Percentiles rank a stretch among this genome's conserved stretches.
phyloP scores from a whole-genome alignment of 2,113 vertebrate species.

The Numida meleagris region DNA sequence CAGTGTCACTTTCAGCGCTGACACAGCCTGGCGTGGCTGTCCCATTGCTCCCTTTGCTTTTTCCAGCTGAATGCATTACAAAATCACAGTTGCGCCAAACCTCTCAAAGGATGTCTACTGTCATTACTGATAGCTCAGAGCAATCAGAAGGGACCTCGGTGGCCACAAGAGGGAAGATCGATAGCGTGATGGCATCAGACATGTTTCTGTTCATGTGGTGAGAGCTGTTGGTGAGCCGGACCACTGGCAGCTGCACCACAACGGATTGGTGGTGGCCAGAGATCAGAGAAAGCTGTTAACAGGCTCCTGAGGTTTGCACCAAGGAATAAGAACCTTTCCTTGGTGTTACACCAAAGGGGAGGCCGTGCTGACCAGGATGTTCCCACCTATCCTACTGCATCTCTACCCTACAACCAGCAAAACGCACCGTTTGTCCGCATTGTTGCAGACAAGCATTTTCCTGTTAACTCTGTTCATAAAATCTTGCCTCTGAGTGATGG shows the following conservation, averaged over 20 bases:
- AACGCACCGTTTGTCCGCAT: fast-evolving
- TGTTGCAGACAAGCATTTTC: not conserved
- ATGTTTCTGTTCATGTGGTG: not conserved
- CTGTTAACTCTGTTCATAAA: not conserved
- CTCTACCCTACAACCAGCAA: not conserved
- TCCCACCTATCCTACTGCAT: not conserved
- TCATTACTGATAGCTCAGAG: fast-evolving
- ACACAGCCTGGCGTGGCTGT: not conserved
- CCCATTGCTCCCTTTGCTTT: not conserved
- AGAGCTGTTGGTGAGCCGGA: not conserved
- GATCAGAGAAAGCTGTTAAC: fast-evolving
- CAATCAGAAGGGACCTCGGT: not conserved
- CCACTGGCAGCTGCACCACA: not conserved
- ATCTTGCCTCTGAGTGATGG: not conserved
- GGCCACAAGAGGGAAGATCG: not conserved
- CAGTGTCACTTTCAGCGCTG: fast-evolving
- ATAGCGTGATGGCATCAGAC: not conserved
- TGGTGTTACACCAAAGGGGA: not conserved
- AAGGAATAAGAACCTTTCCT: not conserved
- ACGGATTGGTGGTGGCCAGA: not conserved
- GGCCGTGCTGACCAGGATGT: fast-evolving
- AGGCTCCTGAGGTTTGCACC: not conserved
- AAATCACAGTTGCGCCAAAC: fast-evolving
- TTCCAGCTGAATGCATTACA: fast-evolving
- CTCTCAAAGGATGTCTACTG: not conserved